Percentiles rank a stretch among this genome's conserved stretches.
phyloP scores from a whole-genome alignment of 2,888 invertebrate species.

The Drosophila gaucha region DNA sequence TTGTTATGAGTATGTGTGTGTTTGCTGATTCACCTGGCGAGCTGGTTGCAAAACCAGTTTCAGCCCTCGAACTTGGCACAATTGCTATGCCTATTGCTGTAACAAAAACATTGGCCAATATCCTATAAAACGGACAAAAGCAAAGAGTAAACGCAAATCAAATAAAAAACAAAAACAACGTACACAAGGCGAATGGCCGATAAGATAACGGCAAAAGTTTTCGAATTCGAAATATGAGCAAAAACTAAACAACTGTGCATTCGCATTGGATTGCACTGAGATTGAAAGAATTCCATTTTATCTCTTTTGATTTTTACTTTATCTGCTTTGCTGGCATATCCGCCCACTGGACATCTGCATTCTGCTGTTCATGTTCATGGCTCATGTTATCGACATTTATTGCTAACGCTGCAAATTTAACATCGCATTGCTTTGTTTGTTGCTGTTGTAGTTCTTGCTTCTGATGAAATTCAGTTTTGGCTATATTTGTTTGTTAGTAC shows the following conservation, averaged over 20 bases:
- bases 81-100: conserved; percentile 10
- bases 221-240: conserved; percentile 30
- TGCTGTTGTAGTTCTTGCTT: conserved; percentile 12
- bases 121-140: background rate
- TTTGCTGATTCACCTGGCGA: conserved; percentile 56
- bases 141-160: conserved; percentile 1
- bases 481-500: conserved; percentile 23
- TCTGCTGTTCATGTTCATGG: background rate
- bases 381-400: conserved; percentile 19
- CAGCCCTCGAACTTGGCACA: conserved; percentile 56
- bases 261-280: background rate
- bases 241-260: conserved; percentile 23
- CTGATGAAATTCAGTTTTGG: conserved; percentile 37
- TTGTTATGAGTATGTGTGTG: background rate
- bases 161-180: conserved; percentile 1
- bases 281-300: background rate
- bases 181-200: conserved; percentile 56
- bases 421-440: background rate
- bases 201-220: conserved; percentile 59
- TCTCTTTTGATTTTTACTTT: background rate
- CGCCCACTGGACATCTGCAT: conserved; percentile 16
- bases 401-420: conserved; percentile 15
- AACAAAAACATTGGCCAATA: conserved; percentile 19
- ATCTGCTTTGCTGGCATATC: conserved; percentile 10
- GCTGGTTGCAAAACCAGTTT: conserved; percentile 58